Percentiles rank a stretch among this genome's conserved stretches.
phyloP scores from a whole-genome alignment of 2,888 invertebrate genomes.

The Enoplolaimus lenunculus region DNA sequence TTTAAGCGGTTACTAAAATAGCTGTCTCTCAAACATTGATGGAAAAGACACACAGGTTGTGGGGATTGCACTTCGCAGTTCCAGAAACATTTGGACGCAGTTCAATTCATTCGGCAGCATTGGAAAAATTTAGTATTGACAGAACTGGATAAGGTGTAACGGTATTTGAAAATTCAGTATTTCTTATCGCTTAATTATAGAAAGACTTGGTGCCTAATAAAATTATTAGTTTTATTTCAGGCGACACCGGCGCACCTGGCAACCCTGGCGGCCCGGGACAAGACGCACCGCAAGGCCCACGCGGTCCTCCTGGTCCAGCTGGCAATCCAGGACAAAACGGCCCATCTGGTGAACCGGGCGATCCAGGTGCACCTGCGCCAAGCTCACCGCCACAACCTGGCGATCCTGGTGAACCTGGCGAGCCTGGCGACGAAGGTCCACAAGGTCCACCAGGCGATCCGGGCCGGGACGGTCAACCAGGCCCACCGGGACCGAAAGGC shows the following conservation, averaged over 20 bases:
- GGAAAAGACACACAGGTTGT: too few relatives aligned
- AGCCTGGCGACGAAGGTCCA: constrained; percentile 21
- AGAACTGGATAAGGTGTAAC: too few relatives aligned
- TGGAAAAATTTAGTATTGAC: too few relatives aligned
- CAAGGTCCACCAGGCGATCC: constrained; percentile 25
- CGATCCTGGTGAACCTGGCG: constrained; percentile 25
- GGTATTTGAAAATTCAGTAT: too few relatives aligned
- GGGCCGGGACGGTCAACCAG: constrained; percentile 33
- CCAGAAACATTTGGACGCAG: too few relatives aligned
- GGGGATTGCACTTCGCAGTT: too few relatives aligned
- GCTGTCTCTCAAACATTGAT: too few relatives aligned
- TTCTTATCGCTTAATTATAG: too few relatives aligned
- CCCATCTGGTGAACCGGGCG: constrained; percentile 31
- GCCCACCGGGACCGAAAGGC: constrained; percentile 32
- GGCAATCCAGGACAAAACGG: constrained; percentile 16
- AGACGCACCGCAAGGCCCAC: constrained; percentile 18
- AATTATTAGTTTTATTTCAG: too few relatives aligned
- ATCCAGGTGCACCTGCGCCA: constrained; percentile 33
- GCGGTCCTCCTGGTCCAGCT: constrained; percentile 10
- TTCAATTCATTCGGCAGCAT: too few relatives aligned
- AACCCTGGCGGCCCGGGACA: constrained; percentile 11
- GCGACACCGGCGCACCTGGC: constrained; percentile 16
- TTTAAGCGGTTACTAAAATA: too few relatives aligned
- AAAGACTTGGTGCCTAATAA: too few relatives aligned
- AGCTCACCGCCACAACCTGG: constrained; percentile 28